phyloP scores from a whole-genome alignment of 64 coral and sea anemone species.

The Stichodactyla mertensii region DNA sequence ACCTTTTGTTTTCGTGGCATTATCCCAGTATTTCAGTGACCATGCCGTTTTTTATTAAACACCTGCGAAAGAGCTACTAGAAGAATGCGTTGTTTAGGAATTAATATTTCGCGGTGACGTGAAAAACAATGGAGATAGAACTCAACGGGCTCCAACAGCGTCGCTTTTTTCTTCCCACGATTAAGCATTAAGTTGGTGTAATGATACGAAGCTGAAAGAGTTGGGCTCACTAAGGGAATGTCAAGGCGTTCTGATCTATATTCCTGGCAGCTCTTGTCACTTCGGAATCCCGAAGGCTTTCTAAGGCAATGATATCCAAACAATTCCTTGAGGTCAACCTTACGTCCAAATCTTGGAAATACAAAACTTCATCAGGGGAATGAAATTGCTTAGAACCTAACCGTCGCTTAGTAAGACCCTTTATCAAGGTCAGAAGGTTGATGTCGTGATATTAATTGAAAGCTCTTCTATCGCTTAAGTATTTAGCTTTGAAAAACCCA shows the following conservation, averaged over 20 bases:
- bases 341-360: no score
- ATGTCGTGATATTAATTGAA: no score
- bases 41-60: neutral
- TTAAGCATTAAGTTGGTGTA: neutral
- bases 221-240: neutral
- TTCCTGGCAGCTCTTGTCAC: neutral
- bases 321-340: neutral
- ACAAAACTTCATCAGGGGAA: no score
- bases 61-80: neutral
- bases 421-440: no score
- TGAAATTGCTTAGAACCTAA: no score
- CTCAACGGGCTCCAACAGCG: neutral
- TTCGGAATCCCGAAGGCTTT: neutral
- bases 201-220: neutral
- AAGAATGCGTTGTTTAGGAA: neutral
- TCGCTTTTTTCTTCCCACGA: slow-evolving; percentile 2
- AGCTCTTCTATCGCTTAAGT: no score
- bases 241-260: neutral
- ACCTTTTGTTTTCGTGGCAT: neutral
- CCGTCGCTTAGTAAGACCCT: no score
- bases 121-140: neutral
- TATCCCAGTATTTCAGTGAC: neutral
- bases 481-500: no score
- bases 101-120: neutral
- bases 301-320: no score